Base-by-base conservation (phyloP, 2,113 vertebrate species). In the Corapipo altera region DNA sequence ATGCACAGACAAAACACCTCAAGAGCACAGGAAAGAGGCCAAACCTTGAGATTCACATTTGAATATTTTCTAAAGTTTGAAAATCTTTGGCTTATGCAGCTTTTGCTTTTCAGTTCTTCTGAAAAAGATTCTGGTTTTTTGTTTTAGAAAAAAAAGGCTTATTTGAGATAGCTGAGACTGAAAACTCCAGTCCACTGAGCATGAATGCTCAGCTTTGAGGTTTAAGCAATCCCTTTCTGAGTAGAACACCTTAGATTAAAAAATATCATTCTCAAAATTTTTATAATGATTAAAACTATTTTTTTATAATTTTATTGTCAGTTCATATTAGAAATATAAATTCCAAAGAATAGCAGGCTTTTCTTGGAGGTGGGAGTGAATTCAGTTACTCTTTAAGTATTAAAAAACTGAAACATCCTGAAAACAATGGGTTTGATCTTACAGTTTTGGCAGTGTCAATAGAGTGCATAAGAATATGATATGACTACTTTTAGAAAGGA, bases 281-380 rank as follows among this genome's bases (percentile, higher is more conserved):
- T 54, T 85, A 89, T 66, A 81, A 80, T 67, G 8, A 32, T 75
- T 96, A 92, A 92, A 96, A 94, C 33, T 81, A 27, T 77, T 82
- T 37, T 37, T 43, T 37, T 59, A 74, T 55, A 78, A 89, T 94
- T 92, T 88, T 61, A 73, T 76, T 82, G 78, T 85, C 54, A 86
- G 15, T 95, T 97, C 94, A 24, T 75, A 78, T 93, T 91, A 83
- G 67, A 93, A 97, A 91, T 43, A 72, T 57, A 93, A 95, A 62
- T 72, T 62, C 8, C 55, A 95, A 78, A 93, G 43, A 77, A 62
- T 64, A 82, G 32, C 35, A 52, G 18, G 3, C 7, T 49, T 78
- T 88, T 57, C 80, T 92, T 72, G 16, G 22, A 93, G 80, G 61
- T 85, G n/a, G 20, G 32, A 96, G 37, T 74, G 24, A 95, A 97